phyloP scores from a whole-genome alignment of 2,888 invertebrate genomes.

The Zaprionus lineosus region DNA sequence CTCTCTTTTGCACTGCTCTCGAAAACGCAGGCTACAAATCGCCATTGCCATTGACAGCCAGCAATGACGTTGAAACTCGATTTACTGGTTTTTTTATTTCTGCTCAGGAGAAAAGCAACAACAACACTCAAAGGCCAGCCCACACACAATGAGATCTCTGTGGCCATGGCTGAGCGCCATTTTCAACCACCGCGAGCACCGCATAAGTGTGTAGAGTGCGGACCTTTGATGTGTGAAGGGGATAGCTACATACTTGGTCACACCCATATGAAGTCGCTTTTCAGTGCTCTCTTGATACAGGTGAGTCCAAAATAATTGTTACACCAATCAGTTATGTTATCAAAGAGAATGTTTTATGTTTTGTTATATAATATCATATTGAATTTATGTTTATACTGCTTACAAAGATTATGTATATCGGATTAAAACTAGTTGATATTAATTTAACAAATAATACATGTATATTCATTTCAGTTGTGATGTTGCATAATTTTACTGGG shows the following conservation, averaged over 20 bases:
- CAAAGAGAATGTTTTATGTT: background rate
- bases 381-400: background rate
- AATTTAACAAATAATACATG: too few species aligned
- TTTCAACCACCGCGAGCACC: conserved; percentile 62
- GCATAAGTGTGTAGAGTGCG: conserved; percentile 17
- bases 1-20: conserved; percentile 24
- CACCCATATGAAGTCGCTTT: conserved; percentile 49
- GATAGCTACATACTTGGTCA: conserved; percentile 43
- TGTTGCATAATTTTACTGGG: too few species aligned
- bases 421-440: too few species aligned
- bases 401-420: too few species aligned
- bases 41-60: conserved; percentile 66
- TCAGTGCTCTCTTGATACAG: conserved; percentile 34
- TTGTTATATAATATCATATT: background rate
- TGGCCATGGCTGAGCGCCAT: conserved; percentile 70
- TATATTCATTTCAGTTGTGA: too few species aligned
- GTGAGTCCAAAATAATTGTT: conserved; percentile 22
- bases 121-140: conserved; percentile 63
- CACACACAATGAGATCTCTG: conserved; percentile 60
- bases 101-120: conserved; percentile 31
- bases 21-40: conserved; percentile 45
- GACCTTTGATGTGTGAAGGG: conserved; percentile 20
- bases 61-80: conserved; percentile 65
- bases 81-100: conserved; percentile 59
- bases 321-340: background rate